Base-by-base conservation (phyloP, 1,140 invertebrate species). In the Physella acuta region DNA sequence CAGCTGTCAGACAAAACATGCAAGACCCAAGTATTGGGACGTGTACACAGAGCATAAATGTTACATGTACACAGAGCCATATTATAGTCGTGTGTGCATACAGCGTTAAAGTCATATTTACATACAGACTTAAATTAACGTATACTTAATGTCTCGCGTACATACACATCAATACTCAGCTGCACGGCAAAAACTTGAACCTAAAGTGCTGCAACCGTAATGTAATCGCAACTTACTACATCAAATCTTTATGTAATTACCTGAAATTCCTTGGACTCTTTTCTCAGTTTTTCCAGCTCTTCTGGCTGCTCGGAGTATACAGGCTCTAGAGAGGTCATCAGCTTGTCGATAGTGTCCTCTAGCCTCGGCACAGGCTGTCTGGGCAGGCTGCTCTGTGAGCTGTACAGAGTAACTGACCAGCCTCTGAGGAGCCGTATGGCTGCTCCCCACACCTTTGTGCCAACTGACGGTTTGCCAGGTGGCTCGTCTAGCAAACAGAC, bases 281-380 rank as follows among this genome's bases (percentile, higher is more conserved):
- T 75, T 51, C 76, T 75, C 14, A 87, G 76, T 31, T 78, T 71
- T 37, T 82, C 76, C 37, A 85, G 74, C 75, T 87, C 84, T 62
- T 84, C 70, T 0, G 76, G 73, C 28, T 79, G 76, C 37, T 86
- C 79, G 4, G 76, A 79, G 75, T 86, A 87, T 24, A 88, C 69
- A 0, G 87, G 87, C 68, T 84, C 79, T n/a, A 88, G 74, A 37
- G 85, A 86, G 8, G 81, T 75, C 5, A 88, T 65, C 20, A 88
- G 76, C 61, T 81, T 78, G 34, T 82, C 76, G 1, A 86, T 37
- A 1, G 87, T 87, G 3, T 81, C 75, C 28, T 80, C 76, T 24
- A 88, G 72, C 17, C 84, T 73, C 24, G 87, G 87, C 5, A 88
- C 87, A 20, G 84, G 85, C 71, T 87, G 75, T 36, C 84, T 75